Base-by-base conservation (phyloP, 2,797 vertebrate genomes). In the Fistularia commersonii region DNA sequence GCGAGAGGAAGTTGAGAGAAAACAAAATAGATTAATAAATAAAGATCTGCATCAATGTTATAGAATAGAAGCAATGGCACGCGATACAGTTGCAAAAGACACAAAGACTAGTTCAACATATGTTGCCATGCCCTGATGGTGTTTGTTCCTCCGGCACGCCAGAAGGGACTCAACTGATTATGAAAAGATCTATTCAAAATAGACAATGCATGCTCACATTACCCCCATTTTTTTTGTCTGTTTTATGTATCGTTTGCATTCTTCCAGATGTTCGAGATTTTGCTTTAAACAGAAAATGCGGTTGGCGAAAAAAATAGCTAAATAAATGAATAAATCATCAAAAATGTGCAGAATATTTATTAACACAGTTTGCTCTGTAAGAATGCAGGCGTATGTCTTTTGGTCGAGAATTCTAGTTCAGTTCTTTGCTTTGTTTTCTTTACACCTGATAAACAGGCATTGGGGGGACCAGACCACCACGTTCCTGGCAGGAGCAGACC, bases 401-500 rank as follows among this genome's bases (percentile, higher is more conserved):
- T 23, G 23, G 23, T 23, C 23, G 23, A 23, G 23, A 4, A 23
- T 23, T 23, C 23, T 23, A 23, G 23, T 23, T 23, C 23, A 23
- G 23, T 23, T 23, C 23, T 23, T 23, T 23, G 23, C 23, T 23
- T 23, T 23, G 23, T 23, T 23, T 23, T 23, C 23, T 23, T 23
- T 23, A 23, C 23, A 23, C 23, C 23, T 23, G 23, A 23, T 23
- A 23, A 23, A 23, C 23, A 23, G 23, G 23, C 23, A 23, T 4
- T 23, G 23, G 23, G 23, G 23, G 23, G 23, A 23, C 23, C 23
- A 23, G 23, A 11, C 14, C n/a, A 51, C 12, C 2, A 15, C 36
- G 45, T 69, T 52, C 45, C 44, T 45, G 67, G 59, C 41, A 33
- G 2, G 1, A 50, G 66, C 82, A 89, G 80, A 87, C 83, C 80